These are phyloP conservation scores for Pogonocherus hispidulus DNA, from an alignment of 2,888 invertebrate species.

Conservation along the genomic window DNA sequence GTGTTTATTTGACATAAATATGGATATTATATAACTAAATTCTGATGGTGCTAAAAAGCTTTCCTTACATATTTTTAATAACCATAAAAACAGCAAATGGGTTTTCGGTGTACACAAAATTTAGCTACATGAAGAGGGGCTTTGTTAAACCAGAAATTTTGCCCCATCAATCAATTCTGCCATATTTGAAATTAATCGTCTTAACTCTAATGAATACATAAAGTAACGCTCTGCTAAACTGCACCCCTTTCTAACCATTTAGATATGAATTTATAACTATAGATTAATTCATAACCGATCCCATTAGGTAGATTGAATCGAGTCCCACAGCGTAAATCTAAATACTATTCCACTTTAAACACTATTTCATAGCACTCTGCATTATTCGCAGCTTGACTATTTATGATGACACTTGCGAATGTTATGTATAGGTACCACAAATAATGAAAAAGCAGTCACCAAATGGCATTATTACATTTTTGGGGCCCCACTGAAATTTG, in stretches of 20 bases:
- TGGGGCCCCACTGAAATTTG: no score
- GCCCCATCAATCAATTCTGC: slow-evolving; percentile 26
- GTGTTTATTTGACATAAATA: no score
- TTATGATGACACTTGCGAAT: background rate
- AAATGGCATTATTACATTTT: background rate
- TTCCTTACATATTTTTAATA: no score
- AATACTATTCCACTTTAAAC: slow-evolving; percentile 3
- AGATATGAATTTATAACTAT: slow-evolving; percentile 26
- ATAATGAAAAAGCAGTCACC: background rate
- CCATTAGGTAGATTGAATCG: slow-evolving; percentile 28
- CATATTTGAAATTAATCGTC: slow-evolving; percentile 29
- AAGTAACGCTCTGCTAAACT: slow-evolving; percentile 26
- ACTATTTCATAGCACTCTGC: slow-evolving; percentile 19
- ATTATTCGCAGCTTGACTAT: slow-evolving; percentile 7
- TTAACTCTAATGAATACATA: slow-evolving; percentile 23
- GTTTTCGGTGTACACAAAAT: no score
- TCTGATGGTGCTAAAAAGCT: no score
- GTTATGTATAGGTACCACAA: background rate
- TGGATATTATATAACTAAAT: no score
- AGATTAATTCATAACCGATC: slow-evolving; percentile 28
- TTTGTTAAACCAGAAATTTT: slow-evolving; percentile 15
- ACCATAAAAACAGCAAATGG: no score
- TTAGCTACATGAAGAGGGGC: background rate
- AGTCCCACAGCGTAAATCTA: slow-evolving; percentile 9
- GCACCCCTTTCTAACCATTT: slow-evolving; percentile 28